A percentile compares a stretch with the other conserved stretches of the same genome.
These are phyloP conservation scores for Heteromurus nitidus DNA, from an alignment of 2,888 invertebrate species.

Conservation along the genomic window DNA sequence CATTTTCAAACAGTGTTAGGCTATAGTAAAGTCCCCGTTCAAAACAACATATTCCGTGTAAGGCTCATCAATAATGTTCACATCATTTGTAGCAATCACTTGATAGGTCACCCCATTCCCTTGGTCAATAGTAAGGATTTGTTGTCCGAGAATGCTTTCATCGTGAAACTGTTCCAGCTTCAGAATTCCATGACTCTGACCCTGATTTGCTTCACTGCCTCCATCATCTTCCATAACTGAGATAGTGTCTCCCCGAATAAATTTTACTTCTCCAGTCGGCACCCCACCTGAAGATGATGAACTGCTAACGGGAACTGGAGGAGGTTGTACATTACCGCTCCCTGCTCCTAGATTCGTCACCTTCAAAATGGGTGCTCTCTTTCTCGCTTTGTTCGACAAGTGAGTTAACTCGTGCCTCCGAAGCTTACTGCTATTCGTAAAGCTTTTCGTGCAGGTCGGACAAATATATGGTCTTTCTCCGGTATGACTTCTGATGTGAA, in stretches of 20 bases:
- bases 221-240: neutral
- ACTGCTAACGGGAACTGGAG: neutral
- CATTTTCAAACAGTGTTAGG: neutral
- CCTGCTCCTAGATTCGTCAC: neutral
- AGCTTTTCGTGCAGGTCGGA: slow-evolving; percentile 38
- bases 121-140: slow-evolving; percentile 37
- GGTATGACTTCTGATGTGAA: slow-evolving; percentile 56
- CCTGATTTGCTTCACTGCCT: slow-evolving; percentile 5
- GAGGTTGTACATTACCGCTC: neutral
- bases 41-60: slow-evolving; percentile 25
- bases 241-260: too few relatives aligned
- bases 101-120: slow-evolving; percentile 37
- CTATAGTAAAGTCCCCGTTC: slow-evolving; percentile 35
- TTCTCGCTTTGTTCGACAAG: slow-evolving; percentile 16
- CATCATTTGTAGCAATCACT: slow-evolving; percentile 36
- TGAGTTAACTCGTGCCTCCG: slow-evolving; percentile 55
- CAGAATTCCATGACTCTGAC: slow-evolving; percentile 13
- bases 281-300: neutral
- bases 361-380: slow-evolving; percentile 7
- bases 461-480: slow-evolving; percentile 58
- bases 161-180: slow-evolving; percentile 33
- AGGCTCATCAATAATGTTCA: neutral
- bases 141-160: slow-evolving; percentile 14
- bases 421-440: slow-evolving; percentile 49
- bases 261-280: neutral